Percentiles rank a stretch among this genome's conserved stretches.
phyloP scores from a whole-genome alignment of 2,113 vertebrate species.

The Zosterops lateralis region DNA sequence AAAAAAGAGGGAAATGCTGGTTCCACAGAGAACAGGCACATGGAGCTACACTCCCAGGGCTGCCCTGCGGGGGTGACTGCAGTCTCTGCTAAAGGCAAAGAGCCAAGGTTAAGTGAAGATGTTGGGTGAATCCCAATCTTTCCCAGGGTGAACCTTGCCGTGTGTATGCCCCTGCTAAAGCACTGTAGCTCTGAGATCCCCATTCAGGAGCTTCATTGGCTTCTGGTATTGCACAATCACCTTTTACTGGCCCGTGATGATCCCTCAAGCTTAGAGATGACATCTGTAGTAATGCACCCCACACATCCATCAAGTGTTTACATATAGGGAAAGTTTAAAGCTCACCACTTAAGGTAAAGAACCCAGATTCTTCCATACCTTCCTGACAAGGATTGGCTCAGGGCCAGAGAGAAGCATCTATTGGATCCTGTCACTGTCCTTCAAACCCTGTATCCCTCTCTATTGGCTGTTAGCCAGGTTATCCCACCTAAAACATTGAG shows the following conservation, averaged over 20 bases:
- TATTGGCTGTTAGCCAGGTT: no score
- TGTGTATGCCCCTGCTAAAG: background rate
- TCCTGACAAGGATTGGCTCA: no score
- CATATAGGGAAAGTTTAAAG: no score
- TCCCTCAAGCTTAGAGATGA: background rate
- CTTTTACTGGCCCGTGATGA: background rate
- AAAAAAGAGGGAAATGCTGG: background rate
- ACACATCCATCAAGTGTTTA: no score
- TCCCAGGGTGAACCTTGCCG: background rate
- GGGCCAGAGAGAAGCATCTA: no score
- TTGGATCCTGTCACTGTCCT: no score
- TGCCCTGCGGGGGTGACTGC: background rate
- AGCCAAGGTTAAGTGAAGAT: background rate
- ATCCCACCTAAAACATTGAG: no score
- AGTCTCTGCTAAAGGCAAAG: background rate
- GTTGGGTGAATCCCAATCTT: background rate
- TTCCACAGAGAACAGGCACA: background rate
- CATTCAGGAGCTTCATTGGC: background rate
- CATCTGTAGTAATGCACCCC: background rate
- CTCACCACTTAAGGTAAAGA: no score
- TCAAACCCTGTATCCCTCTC: no score
- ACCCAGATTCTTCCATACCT: no score
- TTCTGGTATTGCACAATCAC: background rate
- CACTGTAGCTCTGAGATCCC: background rate
- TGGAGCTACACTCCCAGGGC: background rate